phyloP scores from a whole-genome alignment of 1,140 invertebrate species.

The Eupristina koningsbergeri region DNA sequence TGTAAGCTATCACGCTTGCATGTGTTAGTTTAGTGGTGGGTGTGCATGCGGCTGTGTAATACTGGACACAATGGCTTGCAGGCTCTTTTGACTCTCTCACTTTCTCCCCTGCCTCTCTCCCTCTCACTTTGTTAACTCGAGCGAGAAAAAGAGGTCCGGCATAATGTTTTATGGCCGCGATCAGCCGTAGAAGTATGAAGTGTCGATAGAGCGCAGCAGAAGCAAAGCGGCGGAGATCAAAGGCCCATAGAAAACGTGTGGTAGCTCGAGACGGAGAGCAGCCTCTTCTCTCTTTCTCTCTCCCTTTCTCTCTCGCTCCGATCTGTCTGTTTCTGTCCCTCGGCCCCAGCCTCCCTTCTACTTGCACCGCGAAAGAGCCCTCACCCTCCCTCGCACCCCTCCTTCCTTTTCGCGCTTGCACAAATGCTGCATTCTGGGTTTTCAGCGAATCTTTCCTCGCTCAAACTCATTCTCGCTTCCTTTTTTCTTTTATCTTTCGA shows the following conservation, averaged over 20 bases:
- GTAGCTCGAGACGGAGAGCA: constrained; percentile 62
- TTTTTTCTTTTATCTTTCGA: constrained; percentile 16
- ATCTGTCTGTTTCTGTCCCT: constrained; percentile 42
- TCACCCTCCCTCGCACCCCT: constrained; percentile 5
- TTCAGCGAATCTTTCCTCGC: constrained; percentile 38
- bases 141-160: constrained; percentile 56
- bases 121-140: constrained; percentile 12
- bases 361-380: constrained; percentile 16
- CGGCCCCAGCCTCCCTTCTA: constrained; percentile 25
- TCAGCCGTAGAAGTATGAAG: constrained; percentile 74
- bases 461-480: constrained; percentile 32
- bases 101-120: constrained; percentile 9
- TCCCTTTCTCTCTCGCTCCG: not conserved
- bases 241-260: constrained; percentile 66
- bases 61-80: constrained; percentile 59
- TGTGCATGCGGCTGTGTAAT: constrained; percentile 57
- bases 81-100: constrained; percentile 47
- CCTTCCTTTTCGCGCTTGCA: constrained; percentile 14
- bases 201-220: constrained; percentile 74
- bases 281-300: constrained; percentile 47
- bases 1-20: constrained; percentile 43
- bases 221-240: constrained; percentile 73
- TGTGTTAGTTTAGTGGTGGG: constrained; percentile 49
- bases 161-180: constrained; percentile 73
- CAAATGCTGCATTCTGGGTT: constrained; percentile 37